A percentile compares a stretch with the other conserved stretches of the same genome.
These are phyloP conservation scores for Frankliniella intonsa DNA, from an alignment of 2,888 invertebrate species.

Conservation along the genomic window DNA sequence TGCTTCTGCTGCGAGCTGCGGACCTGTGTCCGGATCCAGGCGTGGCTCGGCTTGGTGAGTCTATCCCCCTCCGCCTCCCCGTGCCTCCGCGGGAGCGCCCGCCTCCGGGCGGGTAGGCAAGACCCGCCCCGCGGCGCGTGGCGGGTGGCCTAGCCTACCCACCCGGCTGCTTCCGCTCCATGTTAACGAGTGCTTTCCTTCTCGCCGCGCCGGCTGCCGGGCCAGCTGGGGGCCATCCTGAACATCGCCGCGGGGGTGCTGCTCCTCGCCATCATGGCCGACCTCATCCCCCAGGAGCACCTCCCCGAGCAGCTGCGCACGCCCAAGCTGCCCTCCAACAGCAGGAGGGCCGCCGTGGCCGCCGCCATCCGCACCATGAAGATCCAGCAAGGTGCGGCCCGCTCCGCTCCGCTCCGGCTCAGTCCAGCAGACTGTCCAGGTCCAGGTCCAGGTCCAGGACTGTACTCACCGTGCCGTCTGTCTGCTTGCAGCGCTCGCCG, in stretches of 20 bases:
- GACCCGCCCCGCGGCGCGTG: not conserved
- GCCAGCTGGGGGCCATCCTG: not conserved
- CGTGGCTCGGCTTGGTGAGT: not conserved
- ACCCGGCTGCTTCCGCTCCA: not conserved
- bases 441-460: no score
- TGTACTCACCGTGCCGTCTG: not conserved
- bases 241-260: not conserved
- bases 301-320: not conserved
- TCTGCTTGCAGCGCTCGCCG: not conserved
- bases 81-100: not conserved
- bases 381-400: constrained; percentile 4
- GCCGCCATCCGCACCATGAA: not conserved
- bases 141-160: not conserved
- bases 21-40: constrained; percentile 6
- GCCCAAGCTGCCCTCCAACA: not conserved
- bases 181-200: not conserved
- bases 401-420: no score
- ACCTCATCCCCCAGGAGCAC: constrained; percentile 15
- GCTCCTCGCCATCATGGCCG: not conserved
- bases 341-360: not conserved
- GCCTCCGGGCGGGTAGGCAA: not conserved
- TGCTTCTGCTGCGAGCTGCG: constrained; percentile 23
- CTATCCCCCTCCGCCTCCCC: not conserved
- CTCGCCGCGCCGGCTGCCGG: not conserved
- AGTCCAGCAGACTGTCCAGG: no score